Base-by-base conservation (phyloP, 2,888 invertebrate genomes). In the Drosophila aldrichi region DNA sequence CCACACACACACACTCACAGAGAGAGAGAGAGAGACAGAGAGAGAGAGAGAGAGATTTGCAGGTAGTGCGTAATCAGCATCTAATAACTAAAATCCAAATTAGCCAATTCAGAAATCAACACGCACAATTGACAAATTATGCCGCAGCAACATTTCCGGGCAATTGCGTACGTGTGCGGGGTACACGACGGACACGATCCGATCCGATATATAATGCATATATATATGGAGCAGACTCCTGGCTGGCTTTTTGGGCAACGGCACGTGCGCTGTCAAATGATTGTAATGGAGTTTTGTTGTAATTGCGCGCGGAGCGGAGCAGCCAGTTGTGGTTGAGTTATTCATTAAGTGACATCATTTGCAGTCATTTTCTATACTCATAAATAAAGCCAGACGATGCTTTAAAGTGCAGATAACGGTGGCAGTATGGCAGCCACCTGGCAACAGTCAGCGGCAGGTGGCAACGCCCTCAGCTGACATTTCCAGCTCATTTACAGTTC, bases 91-190 rank as follows among this genome's bases (percentile, higher is more conserved):
- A 87, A 90, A 87, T 87, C 85, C 76, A 89, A 90, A 88, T 88
- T 88, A 90, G 88, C 89, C 84, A 90, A 90, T 89, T 88, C 90
- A 84, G 90, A 88, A 88, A 88, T 90, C 90, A 90, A 87, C 89
- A 90, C 84, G 89, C 87, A 89, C 90, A 87, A 87, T 87, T 87
- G 87, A 90, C 90, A 88, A 88, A 88, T 90, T 90, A 90, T 90
- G 88, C 79, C 85, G 78, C 85, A 82, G 71, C 77, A 85, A 85
- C 89, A 90, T 90, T 90, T 88, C 90, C 87, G 89, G 90, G 66
- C 82, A 89, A 88, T 87, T 90, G 89, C 67, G 65, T 89, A 88
- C 84, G 89, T 85, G 89, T 89, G 84, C 56, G 70, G 46, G 71
- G 71, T 51, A 60, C 10, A 32, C 22, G 18, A n/a, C 20, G 38